phyloP scores from a whole-genome alignment of 2,888 invertebrate genomes.

The Lasioglossum lativentre region DNA sequence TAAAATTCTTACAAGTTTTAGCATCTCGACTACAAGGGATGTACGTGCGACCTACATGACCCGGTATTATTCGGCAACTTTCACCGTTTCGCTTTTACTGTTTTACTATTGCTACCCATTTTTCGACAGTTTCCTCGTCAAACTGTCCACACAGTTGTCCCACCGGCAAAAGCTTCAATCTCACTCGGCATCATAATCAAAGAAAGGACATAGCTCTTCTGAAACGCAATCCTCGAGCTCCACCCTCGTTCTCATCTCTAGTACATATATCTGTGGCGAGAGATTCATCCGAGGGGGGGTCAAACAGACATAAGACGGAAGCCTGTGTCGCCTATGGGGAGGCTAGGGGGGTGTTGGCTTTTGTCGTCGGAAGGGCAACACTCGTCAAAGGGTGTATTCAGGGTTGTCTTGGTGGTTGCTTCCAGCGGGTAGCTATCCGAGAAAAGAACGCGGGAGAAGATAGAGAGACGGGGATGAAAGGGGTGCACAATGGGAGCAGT shows the following conservation, averaged over 20 bases:
- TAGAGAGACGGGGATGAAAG: not conserved
- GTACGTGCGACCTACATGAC: not conserved
- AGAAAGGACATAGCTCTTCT: not conserved
- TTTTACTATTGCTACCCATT: not conserved
- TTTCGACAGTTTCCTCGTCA: not conserved
- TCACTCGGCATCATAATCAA: not conserved
- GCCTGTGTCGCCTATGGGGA: not conserved
- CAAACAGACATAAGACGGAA: not conserved
- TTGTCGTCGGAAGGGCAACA: slow-evolving; percentile 28
- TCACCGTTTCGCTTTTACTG: not conserved
- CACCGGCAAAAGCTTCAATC: not conserved
- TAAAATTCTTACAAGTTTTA: not conserved
- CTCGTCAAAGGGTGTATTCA: slow-evolving; percentile 46
- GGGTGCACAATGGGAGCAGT: slow-evolving; percentile 48
- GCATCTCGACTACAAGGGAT: not conserved
- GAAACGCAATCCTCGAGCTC: not conserved
- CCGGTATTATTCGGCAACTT: not conserved
- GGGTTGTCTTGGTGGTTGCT: slow-evolving; percentile 17
- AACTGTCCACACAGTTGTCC: not conserved
- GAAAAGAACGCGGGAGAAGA: not conserved
- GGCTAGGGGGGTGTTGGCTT: slow-evolving; percentile 20
- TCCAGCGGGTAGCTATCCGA: not conserved
- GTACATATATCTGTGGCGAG: not conserved
- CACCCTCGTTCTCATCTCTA: not conserved
- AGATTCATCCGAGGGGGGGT: not conserved